phyloP scores from a whole-genome alignment of 35 echinoderm and acorn worm species.

The Apostichopus californicus region DNA sequence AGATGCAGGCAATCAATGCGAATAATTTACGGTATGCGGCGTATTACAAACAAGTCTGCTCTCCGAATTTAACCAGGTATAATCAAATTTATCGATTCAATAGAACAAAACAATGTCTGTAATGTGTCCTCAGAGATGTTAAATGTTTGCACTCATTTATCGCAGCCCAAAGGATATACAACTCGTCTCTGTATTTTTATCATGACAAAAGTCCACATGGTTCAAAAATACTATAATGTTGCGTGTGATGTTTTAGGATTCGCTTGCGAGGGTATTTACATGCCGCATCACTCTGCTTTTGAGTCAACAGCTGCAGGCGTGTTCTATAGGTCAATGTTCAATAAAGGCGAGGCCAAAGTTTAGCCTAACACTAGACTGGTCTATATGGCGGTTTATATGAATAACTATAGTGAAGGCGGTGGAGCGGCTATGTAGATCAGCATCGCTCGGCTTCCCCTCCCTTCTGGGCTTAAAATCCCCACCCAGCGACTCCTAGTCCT shows the following conservation, averaged over 20 bases:
- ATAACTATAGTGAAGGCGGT: too few species aligned
- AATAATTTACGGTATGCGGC: slow-evolving; percentile 23
- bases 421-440: too few species aligned
- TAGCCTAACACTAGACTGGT: too few species aligned
- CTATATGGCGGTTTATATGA: too few species aligned
- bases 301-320: slow-evolving; percentile 2
- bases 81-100: slow-evolving; percentile 37
- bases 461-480: too few species aligned
- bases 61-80: neutral
- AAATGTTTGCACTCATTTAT: neutral
- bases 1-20: neutral
- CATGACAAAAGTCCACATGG: neutral
- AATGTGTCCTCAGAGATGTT: neutral
- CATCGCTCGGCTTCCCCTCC: too few species aligned
- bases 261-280: neutral
- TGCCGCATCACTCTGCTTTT: slow-evolving; percentile 1
- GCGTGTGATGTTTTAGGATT: neutral
- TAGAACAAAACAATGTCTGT: neutral
- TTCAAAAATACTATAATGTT: neutral
- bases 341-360: neutral
- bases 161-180: neutral
- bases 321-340: slow-evolving; percentile 23
- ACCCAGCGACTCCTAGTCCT: too few species aligned
- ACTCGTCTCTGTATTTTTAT: neutral
- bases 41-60: neutral